These are phyloP conservation scores for Rugalucina vietnamica DNA, from an alignment of 2,888 invertebrate genomes.

Conservation along the genomic window DNA sequence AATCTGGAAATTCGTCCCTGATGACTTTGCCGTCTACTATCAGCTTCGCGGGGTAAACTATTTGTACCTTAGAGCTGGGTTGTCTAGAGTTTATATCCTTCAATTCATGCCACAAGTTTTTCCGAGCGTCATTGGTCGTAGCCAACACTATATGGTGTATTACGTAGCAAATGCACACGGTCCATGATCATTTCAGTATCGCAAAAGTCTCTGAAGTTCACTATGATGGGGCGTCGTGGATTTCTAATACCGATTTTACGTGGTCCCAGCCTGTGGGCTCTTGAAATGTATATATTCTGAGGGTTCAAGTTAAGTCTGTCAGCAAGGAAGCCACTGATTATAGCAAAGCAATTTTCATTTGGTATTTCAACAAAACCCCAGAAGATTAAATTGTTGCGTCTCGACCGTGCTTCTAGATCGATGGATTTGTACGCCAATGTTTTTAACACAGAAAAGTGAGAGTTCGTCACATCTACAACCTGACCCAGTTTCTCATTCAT, in stretches of 20 bases:
- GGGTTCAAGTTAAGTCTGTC: slow-evolving; percentile 13
- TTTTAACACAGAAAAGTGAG: slow-evolving; percentile 18
- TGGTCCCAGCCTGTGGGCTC: slow-evolving; percentile 14
- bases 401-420: slow-evolving; percentile 14
- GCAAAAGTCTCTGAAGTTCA: slow-evolving; percentile 20
- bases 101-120: neutral
- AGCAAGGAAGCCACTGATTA: neutral
- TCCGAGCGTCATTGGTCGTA: slow-evolving; percentile 12
- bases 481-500: neutral
- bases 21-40: too few relatives aligned
- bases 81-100: neutral
- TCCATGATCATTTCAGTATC: slow-evolving; percentile 24
- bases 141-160: neutral
- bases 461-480: neutral
- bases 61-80: neutral
- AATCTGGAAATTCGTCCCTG: too few relatives aligned
- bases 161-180: slow-evolving; percentile 3
- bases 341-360: slow-evolving; percentile 4
- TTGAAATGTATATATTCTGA: neutral
- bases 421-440: slow-evolving; percentile 27
- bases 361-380: slow-evolving; percentile 11
- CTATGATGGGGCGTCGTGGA: too few relatives aligned
- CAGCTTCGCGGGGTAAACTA: slow-evolving; percentile 13
- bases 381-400: slow-evolving; percentile 23
- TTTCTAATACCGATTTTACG: too few relatives aligned